Conservation (phyloP, 1,140 invertebrate genomes). For the Pseudomyrmex flavicornis region DNA sequence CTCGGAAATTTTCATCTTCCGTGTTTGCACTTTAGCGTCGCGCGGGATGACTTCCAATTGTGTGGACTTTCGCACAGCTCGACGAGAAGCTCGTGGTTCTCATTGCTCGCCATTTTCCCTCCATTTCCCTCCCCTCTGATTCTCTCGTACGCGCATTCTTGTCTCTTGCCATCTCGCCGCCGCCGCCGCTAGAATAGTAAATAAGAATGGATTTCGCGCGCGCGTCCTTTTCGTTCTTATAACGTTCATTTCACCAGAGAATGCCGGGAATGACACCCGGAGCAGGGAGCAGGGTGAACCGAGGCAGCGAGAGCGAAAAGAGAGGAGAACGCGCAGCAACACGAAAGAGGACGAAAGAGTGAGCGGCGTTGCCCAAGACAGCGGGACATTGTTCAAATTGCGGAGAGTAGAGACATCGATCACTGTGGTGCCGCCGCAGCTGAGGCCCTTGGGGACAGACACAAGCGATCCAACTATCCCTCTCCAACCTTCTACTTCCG, state of each 20-base stretch:
- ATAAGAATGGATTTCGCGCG: slow-evolving; percentile 76
- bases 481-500: slow-evolving; percentile 5
- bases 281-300: slow-evolving; percentile 3
- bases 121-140: not conserved
- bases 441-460: slow-evolving; percentile 79
- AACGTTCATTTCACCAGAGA: slow-evolving; percentile 79
- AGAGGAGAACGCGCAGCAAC: slow-evolving; percentile 27
- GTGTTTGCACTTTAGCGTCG: slow-evolving; percentile 60
- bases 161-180: slow-evolving; percentile 23
- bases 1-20: slow-evolving; percentile 63
- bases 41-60: slow-evolving; percentile 50
- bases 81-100: slow-evolving; percentile 63
- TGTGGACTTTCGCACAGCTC: slow-evolving; percentile 54
- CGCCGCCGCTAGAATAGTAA: slow-evolving; percentile 77
- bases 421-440: slow-evolving; percentile 76
- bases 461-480: slow-evolving; percentile 64
- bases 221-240: slow-evolving; percentile 73
- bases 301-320: not conserved
- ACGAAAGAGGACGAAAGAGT: slow-evolving; percentile 60
- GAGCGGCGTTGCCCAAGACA: slow-evolving; percentile 66
- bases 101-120: not conserved
- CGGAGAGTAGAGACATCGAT: slow-evolving; percentile 83
- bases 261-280: slow-evolving; percentile 75
- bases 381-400: slow-evolving; percentile 83
- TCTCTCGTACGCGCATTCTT: slow-evolving; percentile 52